Conservation (phyloP, 2,113 vertebrate genomes). For the Uria aalge region DNA sequence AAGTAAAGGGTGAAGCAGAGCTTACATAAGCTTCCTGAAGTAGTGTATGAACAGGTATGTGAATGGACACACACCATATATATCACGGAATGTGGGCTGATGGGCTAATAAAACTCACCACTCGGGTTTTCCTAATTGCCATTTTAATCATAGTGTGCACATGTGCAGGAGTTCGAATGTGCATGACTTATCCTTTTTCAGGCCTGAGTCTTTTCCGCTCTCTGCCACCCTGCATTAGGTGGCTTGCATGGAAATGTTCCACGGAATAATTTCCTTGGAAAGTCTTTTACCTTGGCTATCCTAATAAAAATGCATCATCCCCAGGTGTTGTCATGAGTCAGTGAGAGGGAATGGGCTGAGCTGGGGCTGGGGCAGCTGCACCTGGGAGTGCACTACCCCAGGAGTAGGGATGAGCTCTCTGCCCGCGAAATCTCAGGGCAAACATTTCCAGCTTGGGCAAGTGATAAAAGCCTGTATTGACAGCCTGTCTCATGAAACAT, state of each 20-base stretch:
- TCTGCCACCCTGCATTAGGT: neutral
- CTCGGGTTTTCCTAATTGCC: neutral
- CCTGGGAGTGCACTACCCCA: fast-evolving
- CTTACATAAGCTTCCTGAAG: neutral
- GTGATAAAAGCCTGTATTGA: neutral
- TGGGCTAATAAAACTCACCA: neutral
- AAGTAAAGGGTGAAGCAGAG: neutral
- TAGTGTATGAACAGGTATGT: neutral
- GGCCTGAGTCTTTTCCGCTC: neutral
- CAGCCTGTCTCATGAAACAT: neutral
- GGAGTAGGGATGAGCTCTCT: neutral
- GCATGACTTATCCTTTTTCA: fast-evolving
- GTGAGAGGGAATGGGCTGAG: neutral
- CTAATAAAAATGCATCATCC: neutral
- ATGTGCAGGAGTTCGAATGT: fast-evolving
- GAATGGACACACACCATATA: fast-evolving
- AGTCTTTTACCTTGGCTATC: neutral
- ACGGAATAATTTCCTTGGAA: neutral
- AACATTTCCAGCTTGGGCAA: neutral
- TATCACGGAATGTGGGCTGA: fast-evolving
- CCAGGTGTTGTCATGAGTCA: fast-evolving
- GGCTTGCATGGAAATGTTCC: neutral
- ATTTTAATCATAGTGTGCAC: neutral
- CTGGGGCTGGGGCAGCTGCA: fast-evolving
- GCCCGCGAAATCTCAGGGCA: fast-evolving